phyloP scores from a whole-genome alignment of 2,888 invertebrate genomes.

The Conistra vaccinii region DNA sequence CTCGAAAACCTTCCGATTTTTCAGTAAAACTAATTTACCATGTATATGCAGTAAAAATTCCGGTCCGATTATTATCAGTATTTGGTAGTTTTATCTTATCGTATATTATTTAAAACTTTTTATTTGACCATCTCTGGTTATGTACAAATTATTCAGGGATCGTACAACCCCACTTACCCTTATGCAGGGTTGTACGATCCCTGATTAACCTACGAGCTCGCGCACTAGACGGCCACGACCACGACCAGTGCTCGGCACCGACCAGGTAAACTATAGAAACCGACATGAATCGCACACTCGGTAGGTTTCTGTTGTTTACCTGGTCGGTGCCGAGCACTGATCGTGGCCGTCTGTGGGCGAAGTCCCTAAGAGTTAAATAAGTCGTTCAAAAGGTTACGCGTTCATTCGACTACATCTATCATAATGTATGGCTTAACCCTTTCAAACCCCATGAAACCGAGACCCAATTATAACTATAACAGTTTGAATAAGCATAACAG shows the following conservation, averaged over 20 bases:
- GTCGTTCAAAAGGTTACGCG: slow-evolving; percentile 23
- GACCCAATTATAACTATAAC: neutral
- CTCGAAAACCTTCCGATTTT: neutral
- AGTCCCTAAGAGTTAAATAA: neutral
- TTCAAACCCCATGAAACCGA: neutral
- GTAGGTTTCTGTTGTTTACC: no score
- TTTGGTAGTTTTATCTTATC: neutral
- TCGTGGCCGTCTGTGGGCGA: no score
- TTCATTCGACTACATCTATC: neutral
- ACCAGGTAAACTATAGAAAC: no score
- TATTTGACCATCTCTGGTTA: neutral
- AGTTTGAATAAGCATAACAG: neutral
- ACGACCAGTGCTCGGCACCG: no score
- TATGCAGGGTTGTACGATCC: no score
- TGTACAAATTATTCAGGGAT: neutral
- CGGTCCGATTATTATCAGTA: neutral
- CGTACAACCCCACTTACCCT: neutral
- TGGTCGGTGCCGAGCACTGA: no score
- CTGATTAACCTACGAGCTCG: no score
- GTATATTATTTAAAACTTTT: slow-evolving; percentile 1
- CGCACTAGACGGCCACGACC: no score
- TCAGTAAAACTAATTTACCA: neutral
- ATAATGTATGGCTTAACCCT: neutral
- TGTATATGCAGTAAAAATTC: neutral
- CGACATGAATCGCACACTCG: no score